These are phyloP conservation scores for Seira musarum DNA, from an alignment of 2,888 invertebrate species.

Conservation along the genomic window DNA sequence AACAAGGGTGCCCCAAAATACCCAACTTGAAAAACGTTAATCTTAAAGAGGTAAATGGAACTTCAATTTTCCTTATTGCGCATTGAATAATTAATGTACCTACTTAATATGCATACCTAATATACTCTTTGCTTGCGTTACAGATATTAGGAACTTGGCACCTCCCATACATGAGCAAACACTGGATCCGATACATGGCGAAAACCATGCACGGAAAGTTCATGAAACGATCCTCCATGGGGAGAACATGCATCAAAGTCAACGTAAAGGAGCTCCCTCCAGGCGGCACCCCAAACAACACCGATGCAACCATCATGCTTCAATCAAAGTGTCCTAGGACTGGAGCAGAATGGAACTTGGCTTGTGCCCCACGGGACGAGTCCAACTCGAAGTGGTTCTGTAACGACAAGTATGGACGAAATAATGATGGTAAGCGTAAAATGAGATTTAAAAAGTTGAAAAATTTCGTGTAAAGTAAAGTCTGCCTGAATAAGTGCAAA, in stretches of 20 bases:
- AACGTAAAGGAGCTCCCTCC: constrained; percentile 44
- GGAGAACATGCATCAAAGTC: constrained; percentile 51
- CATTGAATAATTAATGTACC: neutral
- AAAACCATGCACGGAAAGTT: constrained; percentile 58
- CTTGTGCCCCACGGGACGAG: constrained; percentile 37
- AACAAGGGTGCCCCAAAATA: constrained; percentile 56
- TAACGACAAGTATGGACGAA: constrained; percentile 26
- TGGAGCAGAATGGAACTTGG: constrained; percentile 49
- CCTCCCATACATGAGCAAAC: constrained; percentile 59
- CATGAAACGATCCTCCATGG: constrained; percentile 47
- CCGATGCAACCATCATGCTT: constrained; percentile 51
- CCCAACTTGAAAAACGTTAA: constrained; percentile 38
- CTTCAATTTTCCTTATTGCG: neutral
- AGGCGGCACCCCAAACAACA: constrained; percentile 19
- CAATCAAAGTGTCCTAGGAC: constrained; percentile 57
- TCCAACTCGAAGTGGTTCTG: constrained; percentile 61
- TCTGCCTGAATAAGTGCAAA: neutral
- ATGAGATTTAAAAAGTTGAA: too few species aligned
- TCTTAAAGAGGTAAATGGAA: constrained; percentile 33
- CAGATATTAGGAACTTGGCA: constrained; percentile 60
- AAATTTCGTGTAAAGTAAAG: neutral
- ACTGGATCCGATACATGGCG: constrained; percentile 56
- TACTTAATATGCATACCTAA: constrained; percentile 5
- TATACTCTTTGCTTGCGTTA: neutral
- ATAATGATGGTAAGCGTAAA: constrained; percentile 44